These are phyloP conservation scores for Eupeodes latifasciatus DNA, from an alignment of 2,888 invertebrate species.

Conservation along the genomic window DNA sequence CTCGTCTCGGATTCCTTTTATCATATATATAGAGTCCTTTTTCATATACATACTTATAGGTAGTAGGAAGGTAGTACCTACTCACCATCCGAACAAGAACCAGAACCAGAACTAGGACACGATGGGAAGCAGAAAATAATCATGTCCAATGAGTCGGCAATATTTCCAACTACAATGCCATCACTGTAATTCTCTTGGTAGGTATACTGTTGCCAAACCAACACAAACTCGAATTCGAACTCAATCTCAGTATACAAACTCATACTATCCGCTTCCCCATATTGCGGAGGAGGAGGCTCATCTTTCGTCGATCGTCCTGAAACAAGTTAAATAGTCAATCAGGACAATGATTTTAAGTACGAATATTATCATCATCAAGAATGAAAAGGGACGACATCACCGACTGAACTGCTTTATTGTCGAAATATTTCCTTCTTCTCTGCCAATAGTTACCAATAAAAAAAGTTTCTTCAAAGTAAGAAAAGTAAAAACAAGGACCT, in stretches of 20 bases:
- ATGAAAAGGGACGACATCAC: conserved; percentile 58
- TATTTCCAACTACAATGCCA: conserved; percentile 49
- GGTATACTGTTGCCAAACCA: conserved; percentile 26
- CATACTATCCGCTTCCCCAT: neutral
- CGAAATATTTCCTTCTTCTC: conserved; percentile 35
- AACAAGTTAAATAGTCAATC: conserved; percentile 76
- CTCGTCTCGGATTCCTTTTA: conserved; percentile 34
- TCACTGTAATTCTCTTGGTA: neutral
- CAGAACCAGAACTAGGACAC: conserved; percentile 27
- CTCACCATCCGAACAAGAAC: neutral
- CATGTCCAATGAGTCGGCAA: conserved; percentile 76
- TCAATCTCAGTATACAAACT: too few relatives aligned
- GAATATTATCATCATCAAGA: conserved; percentile 74
- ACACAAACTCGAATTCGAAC: neutral
- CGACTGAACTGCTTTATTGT: conserved; percentile 67
- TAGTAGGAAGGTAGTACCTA: neutral
- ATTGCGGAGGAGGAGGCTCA: conserved; percentile 17
- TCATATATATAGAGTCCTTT: conserved; percentile 26
- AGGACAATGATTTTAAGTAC: conserved; percentile 76
- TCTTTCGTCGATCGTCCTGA: conserved; percentile 39
- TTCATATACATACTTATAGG: conserved; percentile 32
- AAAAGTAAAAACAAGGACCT: neutral
- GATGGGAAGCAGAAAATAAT: conserved; percentile 69
- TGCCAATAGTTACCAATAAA: neutral
- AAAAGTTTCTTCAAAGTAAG: conserved; percentile 47